These are phyloP conservation scores for Ethmia dodecea DNA, from an alignment of 2,888 invertebrate species.

Conservation along the genomic window DNA sequence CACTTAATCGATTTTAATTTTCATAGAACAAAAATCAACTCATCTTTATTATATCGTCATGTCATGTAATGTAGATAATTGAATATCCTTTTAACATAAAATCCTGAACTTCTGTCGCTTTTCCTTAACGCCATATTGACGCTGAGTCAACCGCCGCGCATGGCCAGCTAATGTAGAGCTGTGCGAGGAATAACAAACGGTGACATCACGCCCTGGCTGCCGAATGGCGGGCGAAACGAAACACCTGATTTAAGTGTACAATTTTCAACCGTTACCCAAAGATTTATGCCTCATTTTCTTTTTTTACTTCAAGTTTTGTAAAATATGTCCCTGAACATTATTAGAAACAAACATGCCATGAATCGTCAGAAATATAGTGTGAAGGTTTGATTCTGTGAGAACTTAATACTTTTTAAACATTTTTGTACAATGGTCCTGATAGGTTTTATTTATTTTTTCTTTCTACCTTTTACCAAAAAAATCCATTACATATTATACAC, in stretches of 20 bases:
- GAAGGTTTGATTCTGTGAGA: no score
- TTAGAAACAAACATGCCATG: constrained; percentile 37
- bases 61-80: no score
- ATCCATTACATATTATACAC: no score
- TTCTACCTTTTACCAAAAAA: no score
- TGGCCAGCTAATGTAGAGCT: constrained; percentile 45
- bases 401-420: no score
- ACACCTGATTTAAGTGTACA: constrained; percentile 24
- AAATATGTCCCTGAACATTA: constrained; percentile 44
- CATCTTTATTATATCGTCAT: no score
- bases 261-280: constrained; percentile 30
- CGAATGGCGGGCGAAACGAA: constrained; percentile 35
- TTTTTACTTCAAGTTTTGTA: constrained; percentile 20
- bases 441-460: no score
- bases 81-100: no score
- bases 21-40: no score
- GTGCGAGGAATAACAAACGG: constrained; percentile 62
- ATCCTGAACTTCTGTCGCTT: constrained; percentile 27
- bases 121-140: constrained; percentile 51
- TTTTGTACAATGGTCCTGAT: no score
- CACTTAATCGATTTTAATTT: no score
- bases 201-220: constrained; percentile 61
- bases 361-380: constrained; percentile 36
- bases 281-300: constrained; percentile 38
- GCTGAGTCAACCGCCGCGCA: constrained; percentile 49